phyloP scores from a whole-genome alignment of 1,140 invertebrate genomes.

The Drosophila repletoides region DNA sequence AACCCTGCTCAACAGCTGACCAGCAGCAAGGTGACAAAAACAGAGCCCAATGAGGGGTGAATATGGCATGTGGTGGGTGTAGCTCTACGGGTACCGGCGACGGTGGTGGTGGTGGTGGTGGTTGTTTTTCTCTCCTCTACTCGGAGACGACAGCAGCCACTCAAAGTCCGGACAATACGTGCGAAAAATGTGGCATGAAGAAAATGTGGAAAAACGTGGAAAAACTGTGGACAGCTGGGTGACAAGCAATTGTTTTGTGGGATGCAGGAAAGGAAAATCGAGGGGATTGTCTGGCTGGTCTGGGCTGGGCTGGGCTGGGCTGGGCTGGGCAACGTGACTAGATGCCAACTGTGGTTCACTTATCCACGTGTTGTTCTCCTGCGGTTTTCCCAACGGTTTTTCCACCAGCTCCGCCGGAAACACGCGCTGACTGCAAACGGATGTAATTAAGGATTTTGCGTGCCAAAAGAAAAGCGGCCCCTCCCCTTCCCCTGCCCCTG shows the following conservation, averaged over 20 bases:
- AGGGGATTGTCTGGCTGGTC: background rate
- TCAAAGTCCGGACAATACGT: slow-evolving; percentile 59
- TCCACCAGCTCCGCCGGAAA: slow-evolving; percentile 43
- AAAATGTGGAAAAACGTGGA: slow-evolving; percentile 69
- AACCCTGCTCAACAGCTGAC: background rate
- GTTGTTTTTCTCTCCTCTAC: slow-evolving; percentile 23
- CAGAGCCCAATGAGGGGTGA: background rate
- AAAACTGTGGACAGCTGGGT: slow-evolving; percentile 77
- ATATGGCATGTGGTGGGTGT: background rate
- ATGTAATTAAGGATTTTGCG: slow-evolving; percentile 79
- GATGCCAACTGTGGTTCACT: slow-evolving; percentile 58
- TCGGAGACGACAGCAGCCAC: slow-evolving; percentile 32
- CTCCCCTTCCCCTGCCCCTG: too few species aligned
- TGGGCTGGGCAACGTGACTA: slow-evolving; percentile 53
- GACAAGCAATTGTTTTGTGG: slow-evolving; percentile 69
- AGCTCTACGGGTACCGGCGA: background rate
- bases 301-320: slow-evolving; percentile 9
- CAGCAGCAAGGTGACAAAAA: slow-evolving; percentile 19
- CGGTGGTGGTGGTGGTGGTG: slow-evolving; percentile 19
- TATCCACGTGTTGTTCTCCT: slow-evolving; percentile 68
- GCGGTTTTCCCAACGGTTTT: slow-evolving; percentile 51
- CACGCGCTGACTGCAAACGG: slow-evolving; percentile 68
- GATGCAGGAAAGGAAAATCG: background rate
- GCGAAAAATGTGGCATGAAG: slow-evolving; percentile 67
- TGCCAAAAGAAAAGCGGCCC: slow-evolving; percentile 56